Conservation (phyloP, 1,140 invertebrate species). For the Maconellicoccus hirsutus region DNA sequence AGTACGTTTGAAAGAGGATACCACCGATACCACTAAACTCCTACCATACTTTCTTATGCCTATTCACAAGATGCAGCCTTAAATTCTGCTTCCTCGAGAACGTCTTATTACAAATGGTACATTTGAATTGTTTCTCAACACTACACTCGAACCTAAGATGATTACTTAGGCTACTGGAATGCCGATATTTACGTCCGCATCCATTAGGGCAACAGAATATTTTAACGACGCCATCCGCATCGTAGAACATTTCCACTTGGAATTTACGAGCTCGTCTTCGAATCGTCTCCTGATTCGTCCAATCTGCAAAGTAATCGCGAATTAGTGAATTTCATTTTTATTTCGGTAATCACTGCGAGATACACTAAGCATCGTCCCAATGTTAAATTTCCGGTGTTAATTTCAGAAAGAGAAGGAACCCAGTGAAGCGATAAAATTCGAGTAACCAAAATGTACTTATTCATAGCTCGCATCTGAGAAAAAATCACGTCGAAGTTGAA, state of each 20-base stretch:
- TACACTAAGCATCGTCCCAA: no score
- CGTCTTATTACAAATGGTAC: conserved; percentile 34
- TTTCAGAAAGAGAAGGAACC: no score
- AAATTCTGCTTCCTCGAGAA: conserved; percentile 24
- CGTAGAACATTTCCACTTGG: background rate
- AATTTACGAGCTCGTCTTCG: background rate
- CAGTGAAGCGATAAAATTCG: no score
- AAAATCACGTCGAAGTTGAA: no score
- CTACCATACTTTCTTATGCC: conserved; percentile 4
- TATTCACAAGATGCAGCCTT: conserved; percentile 17
- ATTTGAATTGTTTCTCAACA: conserved; percentile 39
- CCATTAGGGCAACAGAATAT: conserved; percentile 39
- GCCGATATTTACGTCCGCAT: conserved; percentile 64
- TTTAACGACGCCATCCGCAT: conserved; percentile 24
- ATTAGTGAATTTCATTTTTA: no score
- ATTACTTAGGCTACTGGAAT: conserved; percentile 64
- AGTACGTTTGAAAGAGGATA: no score
- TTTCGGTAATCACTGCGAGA: no score
- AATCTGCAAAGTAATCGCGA: background rate
- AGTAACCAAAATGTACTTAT: no score
- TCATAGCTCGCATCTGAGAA: no score
- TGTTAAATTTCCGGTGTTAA: no score
- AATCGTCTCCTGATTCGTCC: background rate
- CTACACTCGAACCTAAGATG: conserved; percentile 76
- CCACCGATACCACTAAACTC: no score